phyloP scores from a whole-genome alignment of 2,113 vertebrate genomes.

The Alaudala cheleensis region DNA sequence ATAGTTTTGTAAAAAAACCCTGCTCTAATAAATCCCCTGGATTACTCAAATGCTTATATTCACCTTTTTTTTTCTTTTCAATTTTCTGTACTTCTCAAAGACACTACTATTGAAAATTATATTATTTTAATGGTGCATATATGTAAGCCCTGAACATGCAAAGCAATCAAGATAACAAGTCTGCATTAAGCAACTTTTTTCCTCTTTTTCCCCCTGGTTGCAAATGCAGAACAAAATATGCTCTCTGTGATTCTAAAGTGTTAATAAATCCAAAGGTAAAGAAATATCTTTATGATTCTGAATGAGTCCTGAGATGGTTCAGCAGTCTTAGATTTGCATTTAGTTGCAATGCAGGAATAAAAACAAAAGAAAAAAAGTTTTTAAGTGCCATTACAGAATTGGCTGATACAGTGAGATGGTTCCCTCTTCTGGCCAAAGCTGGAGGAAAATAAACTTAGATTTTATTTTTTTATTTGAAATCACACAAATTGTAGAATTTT shows the following conservation, averaged over 20 bases:
- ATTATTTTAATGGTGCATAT: neutral
- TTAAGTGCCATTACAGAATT: neutral
- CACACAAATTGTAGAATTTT: neutral
- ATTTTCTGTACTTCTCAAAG: neutral
- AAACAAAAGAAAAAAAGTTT: conserved; percentile 15
- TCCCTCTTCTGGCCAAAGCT: conserved; percentile 78
- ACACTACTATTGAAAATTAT: neutral
- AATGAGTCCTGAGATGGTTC: neutral
- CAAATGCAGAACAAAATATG: neutral
- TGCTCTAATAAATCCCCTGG: neutral
- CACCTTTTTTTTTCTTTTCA: neutral
- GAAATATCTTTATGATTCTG: neutral
- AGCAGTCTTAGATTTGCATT: neutral
- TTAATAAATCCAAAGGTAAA: neutral
- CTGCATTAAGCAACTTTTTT: neutral
- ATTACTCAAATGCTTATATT: neutral
- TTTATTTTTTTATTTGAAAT: neutral
- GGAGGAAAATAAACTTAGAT: neutral
- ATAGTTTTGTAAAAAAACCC: neutral
- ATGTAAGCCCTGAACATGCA: neutral
- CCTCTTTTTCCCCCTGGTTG: accelerated
- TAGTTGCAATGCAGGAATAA: neutral
- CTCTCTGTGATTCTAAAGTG: neutral
- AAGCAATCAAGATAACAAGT: neutral
- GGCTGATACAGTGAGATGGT: conserved; percentile 62